Conservation (phyloP, 2,113 vertebrate species). For the Pachyramphus minor region DNA sequence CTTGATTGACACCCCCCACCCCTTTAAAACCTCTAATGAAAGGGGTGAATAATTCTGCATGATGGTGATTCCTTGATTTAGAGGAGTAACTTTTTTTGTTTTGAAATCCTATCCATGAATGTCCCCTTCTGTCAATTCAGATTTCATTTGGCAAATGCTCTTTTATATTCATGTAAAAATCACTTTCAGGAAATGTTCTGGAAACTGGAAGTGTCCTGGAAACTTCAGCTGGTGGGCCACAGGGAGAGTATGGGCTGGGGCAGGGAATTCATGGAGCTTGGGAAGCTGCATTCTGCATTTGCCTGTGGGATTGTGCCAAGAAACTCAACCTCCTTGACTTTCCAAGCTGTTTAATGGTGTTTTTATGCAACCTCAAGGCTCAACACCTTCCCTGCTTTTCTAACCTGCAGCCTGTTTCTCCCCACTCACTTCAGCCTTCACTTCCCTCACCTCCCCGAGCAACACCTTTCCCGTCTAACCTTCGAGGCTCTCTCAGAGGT, state of each 20-base stretch:
- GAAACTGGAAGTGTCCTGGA: neutral
- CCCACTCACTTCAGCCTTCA: neutral
- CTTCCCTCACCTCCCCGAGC: neutral
- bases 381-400: neutral
- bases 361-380: neutral
- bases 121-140: neutral
- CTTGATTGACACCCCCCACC: neutral
- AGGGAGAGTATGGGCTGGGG: neutral
- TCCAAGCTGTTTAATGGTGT: neutral
- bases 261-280: neutral
- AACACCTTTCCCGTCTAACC: neutral
- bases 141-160: neutral
- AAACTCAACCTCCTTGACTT: neutral
- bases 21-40: neutral
- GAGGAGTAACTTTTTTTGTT: neutral
- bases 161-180: neutral
- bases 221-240: fast-evolving
- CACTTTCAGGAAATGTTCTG: neutral
- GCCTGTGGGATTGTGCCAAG: neutral
- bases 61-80: neutral
- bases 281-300: neutral
- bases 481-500: neutral
- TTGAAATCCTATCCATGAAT: too few species aligned
- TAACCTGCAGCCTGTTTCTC: neutral
- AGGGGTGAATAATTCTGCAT: neutral